Evolutionary conservation across 2,113 vertebrate species (phyloP).

Genomic region (Calonectris borealis): DNA sequence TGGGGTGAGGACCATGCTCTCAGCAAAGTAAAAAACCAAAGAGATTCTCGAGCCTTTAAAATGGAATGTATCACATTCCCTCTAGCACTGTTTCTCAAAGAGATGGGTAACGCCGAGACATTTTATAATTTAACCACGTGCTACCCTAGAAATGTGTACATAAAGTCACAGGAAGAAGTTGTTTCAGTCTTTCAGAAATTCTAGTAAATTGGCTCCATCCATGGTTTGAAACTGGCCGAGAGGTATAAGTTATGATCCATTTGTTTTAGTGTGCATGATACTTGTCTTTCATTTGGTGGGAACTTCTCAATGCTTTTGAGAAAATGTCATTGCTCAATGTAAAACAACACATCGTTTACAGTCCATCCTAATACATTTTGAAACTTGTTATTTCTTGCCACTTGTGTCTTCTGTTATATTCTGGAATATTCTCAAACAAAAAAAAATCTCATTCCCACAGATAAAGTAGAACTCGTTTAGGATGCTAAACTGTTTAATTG

Average conservation of each 20-base stretch:
- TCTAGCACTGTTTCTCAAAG: not conserved
- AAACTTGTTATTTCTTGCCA: not conserved
- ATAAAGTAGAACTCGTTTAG: not conserved
- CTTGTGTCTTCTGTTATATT: not conserved
- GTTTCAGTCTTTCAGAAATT: not conserved
- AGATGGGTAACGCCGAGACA: not conserved
- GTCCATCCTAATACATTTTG: not conserved
- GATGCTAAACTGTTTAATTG: not conserved
- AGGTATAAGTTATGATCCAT: not conserved
- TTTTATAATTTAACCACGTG: not conserved
- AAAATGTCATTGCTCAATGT: not conserved
- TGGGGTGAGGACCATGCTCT: not conserved
- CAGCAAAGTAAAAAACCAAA: not conserved
- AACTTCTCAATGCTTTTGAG: not conserved
- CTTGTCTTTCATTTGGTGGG: not conserved
- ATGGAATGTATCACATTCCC: not conserved
- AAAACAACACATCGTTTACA: not conserved
- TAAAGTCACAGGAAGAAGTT: not conserved
- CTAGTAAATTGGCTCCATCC: not conserved
- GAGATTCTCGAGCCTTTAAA: not conserved
- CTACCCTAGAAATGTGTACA: not conserved
- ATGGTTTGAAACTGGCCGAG: not conserved
- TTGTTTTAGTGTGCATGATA: not conserved
- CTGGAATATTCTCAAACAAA: not conserved
- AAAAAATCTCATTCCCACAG: not conserved